Conservation (phyloP, 1,140 invertebrate genomes). For the Drosophila mauritiana region DNA sequence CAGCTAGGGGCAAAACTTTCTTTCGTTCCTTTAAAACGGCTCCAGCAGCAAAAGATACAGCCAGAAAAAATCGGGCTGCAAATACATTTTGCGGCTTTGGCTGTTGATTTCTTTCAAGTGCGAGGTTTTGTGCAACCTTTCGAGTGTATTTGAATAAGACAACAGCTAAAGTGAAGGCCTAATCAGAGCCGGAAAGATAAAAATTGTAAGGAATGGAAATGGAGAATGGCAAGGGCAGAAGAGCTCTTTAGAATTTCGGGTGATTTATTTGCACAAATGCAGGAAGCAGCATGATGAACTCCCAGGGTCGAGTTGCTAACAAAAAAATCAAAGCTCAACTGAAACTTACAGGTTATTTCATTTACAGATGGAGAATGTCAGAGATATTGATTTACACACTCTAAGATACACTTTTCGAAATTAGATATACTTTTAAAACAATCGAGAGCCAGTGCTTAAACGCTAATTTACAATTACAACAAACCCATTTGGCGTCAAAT, state of each 20-base stretch:
- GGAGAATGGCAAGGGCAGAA: background rate
- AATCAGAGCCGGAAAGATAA: slow-evolving; percentile 27
- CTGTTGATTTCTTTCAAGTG: slow-evolving; percentile 43
- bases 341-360: background rate
- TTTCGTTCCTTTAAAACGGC: slow-evolving; percentile 37
- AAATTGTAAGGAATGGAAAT: slow-evolving; percentile 17
- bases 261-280: slow-evolving; percentile 14
- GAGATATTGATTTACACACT: too few species aligned
- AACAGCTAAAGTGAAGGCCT: slow-evolving; percentile 41
- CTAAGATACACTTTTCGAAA: too few species aligned
- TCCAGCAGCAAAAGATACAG: slow-evolving; percentile 34
- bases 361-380: background rate
- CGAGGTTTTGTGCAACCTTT: slow-evolving; percentile 30
- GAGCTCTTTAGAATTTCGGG: background rate
- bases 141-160: slow-evolving; percentile 49
- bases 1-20: slow-evolving; percentile 38
- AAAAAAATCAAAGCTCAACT: background rate
- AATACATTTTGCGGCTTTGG: slow-evolving; percentile 30
- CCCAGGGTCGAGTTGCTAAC: background rate
- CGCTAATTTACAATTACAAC: background rate
- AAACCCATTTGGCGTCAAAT: background rate
- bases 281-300: background rate
- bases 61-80: slow-evolving; percentile 9
- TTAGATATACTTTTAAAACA: too few species aligned
- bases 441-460: too few species aligned